Conservation (phyloP, 1,140 invertebrate species). For the Neodiprion pinetum region DNA sequence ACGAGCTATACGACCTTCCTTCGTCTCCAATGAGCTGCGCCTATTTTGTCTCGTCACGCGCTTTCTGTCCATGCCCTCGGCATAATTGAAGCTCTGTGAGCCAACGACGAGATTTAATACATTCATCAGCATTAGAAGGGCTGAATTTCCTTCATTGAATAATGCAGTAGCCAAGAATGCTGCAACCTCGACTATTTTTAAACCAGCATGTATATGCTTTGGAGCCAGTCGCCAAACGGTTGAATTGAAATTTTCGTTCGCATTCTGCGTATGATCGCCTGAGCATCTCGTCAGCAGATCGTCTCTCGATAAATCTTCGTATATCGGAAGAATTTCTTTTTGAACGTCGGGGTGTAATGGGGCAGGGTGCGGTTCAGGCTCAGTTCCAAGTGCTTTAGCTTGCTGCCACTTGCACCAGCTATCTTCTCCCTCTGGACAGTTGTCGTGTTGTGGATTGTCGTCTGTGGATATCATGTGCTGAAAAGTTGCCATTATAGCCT, state of each 20-base stretch:
- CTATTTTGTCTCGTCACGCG: slow-evolving; percentile 13
- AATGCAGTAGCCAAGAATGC: slow-evolving; percentile 17
- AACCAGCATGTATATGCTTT: slow-evolving; percentile 20
- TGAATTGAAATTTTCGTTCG: slow-evolving; percentile 36
- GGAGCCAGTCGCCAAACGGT: slow-evolving; percentile 32
- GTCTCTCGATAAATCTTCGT: slow-evolving; percentile 20
- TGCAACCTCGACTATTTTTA: slow-evolving; percentile 25
- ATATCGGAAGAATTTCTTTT: slow-evolving; percentile 23
- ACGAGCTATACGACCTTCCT: too few relatives aligned
- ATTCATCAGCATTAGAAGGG: slow-evolving; percentile 21
- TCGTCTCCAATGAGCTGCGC: background rate
- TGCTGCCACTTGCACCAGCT: slow-evolving; percentile 26
- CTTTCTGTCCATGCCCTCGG: background rate
- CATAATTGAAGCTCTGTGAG: background rate
- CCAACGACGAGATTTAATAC: background rate
- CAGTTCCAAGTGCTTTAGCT: slow-evolving; percentile 17
- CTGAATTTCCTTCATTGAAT: slow-evolving; percentile 27
- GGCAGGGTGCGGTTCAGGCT: slow-evolving; percentile 19
- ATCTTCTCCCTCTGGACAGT: slow-evolving; percentile 26
- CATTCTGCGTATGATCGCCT: slow-evolving; percentile 27
- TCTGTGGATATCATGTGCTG: slow-evolving; percentile 25
- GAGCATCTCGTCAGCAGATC: slow-evolving; percentile 25
- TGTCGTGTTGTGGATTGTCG: slow-evolving; percentile 26
- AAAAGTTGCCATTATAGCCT: too few relatives aligned
- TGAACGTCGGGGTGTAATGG: slow-evolving; percentile 25